Percentiles rank a stretch among this genome's conserved stretches.
phyloP scores from a whole-genome alignment of 1,140 invertebrate species.

The Drosophila kanapiae region DNA sequence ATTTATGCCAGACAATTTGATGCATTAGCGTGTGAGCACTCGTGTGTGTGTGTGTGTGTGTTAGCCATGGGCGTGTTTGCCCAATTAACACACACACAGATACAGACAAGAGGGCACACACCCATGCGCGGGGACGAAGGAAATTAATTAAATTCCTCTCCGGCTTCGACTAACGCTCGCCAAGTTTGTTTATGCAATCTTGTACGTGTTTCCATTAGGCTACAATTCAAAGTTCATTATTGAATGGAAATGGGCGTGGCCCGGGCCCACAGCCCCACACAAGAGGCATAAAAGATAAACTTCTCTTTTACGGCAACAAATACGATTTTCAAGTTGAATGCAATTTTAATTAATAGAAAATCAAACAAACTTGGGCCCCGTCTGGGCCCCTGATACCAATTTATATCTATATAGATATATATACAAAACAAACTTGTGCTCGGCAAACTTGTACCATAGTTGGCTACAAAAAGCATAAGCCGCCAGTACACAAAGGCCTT shows the following conservation, averaged over 20 bases:
- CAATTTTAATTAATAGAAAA: slow-evolving; percentile 85
- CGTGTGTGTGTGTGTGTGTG: slow-evolving; percentile 14
- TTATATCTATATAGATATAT: slow-evolving; percentile 12
- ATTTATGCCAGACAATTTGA: slow-evolving; percentile 75
- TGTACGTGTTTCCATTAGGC: slow-evolving; percentile 82
- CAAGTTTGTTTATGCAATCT: slow-evolving; percentile 74
- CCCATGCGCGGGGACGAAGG: slow-evolving; percentile 56
- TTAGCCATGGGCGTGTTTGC: slow-evolving; percentile 61
- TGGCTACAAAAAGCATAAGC: slow-evolving; percentile 55
- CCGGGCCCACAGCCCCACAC: neutral
- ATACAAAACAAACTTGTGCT: slow-evolving; percentile 59
- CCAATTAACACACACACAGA: slow-evolving; percentile 63
- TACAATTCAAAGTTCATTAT: slow-evolving; percentile 79
- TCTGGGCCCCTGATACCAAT: slow-evolving; percentile 19
- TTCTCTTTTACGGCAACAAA: slow-evolving; percentile 60
- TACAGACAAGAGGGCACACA: slow-evolving; percentile 33
- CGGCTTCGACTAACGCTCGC: slow-evolving; percentile 22
- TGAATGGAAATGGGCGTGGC: slow-evolving; percentile 43
- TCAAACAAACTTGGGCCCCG: slow-evolving; percentile 74
- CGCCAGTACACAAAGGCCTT: slow-evolving; percentile 43
- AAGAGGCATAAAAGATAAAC: slow-evolving; percentile 52
- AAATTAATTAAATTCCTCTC: slow-evolving; percentile 74
- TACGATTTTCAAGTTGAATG: slow-evolving; percentile 83
- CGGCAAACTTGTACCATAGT: slow-evolving; percentile 56
- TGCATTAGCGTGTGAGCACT: slow-evolving; percentile 67